A percentile compares a stretch with the other conserved stretches of the same genome.
Conservation (phyloP, 2,113 vertebrate species). For the Benitochromis conjunctus region DNA sequence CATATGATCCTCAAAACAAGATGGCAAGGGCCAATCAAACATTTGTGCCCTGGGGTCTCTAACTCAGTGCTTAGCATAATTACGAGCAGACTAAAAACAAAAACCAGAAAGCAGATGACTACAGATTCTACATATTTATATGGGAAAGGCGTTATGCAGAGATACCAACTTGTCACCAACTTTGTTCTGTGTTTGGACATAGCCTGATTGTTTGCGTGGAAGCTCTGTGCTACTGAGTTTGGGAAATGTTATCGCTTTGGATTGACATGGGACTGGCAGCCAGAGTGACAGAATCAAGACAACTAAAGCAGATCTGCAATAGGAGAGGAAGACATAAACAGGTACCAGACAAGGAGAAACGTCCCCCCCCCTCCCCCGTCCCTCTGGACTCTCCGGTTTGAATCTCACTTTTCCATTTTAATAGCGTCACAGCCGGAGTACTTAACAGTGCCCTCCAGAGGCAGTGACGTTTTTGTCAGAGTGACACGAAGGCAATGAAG, state of each 20-base stretch:
- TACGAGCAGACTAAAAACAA: not conserved
- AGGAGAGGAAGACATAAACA: not conserved
- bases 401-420: slow-evolving; percentile 22
- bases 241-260: not conserved
- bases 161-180: not conserved
- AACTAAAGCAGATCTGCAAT: not conserved
- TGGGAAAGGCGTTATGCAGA: not conserved
- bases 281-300: not conserved
- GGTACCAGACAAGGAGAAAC: not conserved
- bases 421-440: slow-evolving; percentile 21
- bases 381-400: slow-evolving; percentile 3
- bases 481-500: slow-evolving; percentile 12
- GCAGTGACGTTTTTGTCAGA: slow-evolving; percentile 15
- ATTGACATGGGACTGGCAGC: not conserved
- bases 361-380: not conserved
- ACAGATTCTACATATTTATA: not conserved
- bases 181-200: not conserved
- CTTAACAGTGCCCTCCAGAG: slow-evolving; percentile 28
- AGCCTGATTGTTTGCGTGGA: not conserved
- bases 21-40: not conserved
- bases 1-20: not conserved
- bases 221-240: not conserved
- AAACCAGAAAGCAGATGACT: not conserved
- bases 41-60: not conserved
- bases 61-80: not conserved